Base-by-base conservation (phyloP, 2,888 invertebrate species). In the Agonum fuliginosum region DNA sequence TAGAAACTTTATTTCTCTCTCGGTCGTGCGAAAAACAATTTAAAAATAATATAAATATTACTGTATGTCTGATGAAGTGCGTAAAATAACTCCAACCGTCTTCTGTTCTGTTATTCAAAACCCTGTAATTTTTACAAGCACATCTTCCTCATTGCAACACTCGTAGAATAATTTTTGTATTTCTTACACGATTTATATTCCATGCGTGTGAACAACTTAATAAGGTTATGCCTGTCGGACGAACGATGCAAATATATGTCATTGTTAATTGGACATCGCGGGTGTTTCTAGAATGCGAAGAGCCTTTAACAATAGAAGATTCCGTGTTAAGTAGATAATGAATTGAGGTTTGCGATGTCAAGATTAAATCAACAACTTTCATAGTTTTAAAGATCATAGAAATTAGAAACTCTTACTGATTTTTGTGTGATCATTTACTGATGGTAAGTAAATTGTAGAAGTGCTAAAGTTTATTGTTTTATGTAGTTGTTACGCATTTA, bases 241-340 rank as follows among this genome's bases (percentile, higher is more conserved):
- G 20, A 14, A 73, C 37, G 58, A 73, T 73, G 73, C 73, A 73
- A 58, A 73, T 54, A 73, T 73, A 73, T 73, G 73, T 73, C 73
- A 73, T 73, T 73, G 73, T 41, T 73, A 54, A 51, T 51, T 72
- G 73, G 73, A n/a, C 17, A 70, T 20, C 54, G 73, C 41, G 37
- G 54, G 58, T 73, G 51, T 73, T 54, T 19, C 27, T 41, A 73
- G 73, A 73, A 73, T 73, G 41, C 37, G 54, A 73, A 51, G 73
- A 73, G 24, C 4, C 8, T 22, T 58, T 48, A 73, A 73, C 54
- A 73, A 58, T 73, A 41, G 54, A 58, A 19, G 24, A 22, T 54
- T 73, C 12, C 34, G n/a, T 22, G 34, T 51, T 37, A 58, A 58
- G 20, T 73, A 51, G 30, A 54, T 73, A 54, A 54, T 72, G 14